Evolutionary conservation across 2,888 invertebrate species (phyloP), one percentile per base, ranked within the genome.

Genomic region (Eledone cirrhosa): DNA sequence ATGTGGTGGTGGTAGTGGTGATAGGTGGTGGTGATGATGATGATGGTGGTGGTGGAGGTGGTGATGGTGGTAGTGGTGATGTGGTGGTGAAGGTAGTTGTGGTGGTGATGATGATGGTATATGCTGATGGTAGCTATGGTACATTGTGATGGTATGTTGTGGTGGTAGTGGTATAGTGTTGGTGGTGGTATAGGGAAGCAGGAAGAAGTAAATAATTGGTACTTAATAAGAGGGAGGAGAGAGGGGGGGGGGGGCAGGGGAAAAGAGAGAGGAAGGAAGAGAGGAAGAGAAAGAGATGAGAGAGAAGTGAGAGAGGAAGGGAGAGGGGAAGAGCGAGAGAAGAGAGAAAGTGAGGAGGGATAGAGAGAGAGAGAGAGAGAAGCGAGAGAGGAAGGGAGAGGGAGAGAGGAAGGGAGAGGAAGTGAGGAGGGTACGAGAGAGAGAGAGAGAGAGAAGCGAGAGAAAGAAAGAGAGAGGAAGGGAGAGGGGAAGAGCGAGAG

Each of bases 311-410:
- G 27, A 13, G 27, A 16, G 27, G 14, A 5, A 4, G 22, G 19
- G 13, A 8, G 4, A 8, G 7, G 63, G 31, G 22, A 27, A 19
- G 0, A 24, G n/a, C 33, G 1, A 53, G n/a, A 31, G 65, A 27
- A 67, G 78, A 75, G 11, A 31, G n/a, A 67, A 48, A 47, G 22
- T 48, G 48, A 63, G 77, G 48, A 67, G 48, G 33, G 3, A 14
- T 22, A 33, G 8, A 14, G 0, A 22, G 53, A 22, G 53, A 41
- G 53, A 31, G n/a, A n/a, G 31, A 29, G 53, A 75, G 59, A 13
- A 75, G 74, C 27, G 8, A 14, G 63, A 59, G n/a, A 76, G 47
- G 59, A n/a, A 0, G 65, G 76, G 5, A 76, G 27, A 79, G 59
- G 63, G 33, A 1, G 4, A 33, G n/a, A 11, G 59, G 33, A 14